These are phyloP conservation scores for Falco biarmicus DNA, from an alignment of 2,797 vertebrate species.

Conservation along the genomic window DNA sequence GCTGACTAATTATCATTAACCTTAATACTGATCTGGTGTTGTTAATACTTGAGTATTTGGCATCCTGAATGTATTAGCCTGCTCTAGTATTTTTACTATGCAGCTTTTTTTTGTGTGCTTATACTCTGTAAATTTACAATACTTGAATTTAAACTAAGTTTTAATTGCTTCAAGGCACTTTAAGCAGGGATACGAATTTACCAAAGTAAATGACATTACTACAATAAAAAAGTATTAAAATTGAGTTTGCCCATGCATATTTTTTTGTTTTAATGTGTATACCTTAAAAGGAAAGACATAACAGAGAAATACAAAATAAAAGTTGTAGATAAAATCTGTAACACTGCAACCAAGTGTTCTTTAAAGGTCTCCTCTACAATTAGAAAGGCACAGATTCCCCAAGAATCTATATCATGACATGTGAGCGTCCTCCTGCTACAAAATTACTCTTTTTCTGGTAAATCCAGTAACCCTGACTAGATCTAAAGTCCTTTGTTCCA, in stretches of 20 bases:
- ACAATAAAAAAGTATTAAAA: constrained; percentile 64
- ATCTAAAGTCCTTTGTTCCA: not conserved
- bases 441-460: not conserved
- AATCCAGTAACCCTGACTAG: not conserved
- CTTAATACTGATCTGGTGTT: constrained; percentile 24
- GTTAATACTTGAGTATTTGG: constrained; percentile 54
- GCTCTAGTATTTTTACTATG: constrained; percentile 59
- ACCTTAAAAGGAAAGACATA: not conserved
- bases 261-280: constrained; percentile 2
- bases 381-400: not conserved
- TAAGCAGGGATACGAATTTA: constrained; percentile 72
- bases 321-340: not conserved
- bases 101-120: constrained; percentile 63
- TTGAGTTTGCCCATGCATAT: not conserved
- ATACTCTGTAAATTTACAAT: constrained; percentile 67
- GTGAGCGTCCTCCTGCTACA: not conserved
- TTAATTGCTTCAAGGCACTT: constrained; percentile 71
- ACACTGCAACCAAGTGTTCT: not conserved
- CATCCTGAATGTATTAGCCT: constrained; percentile 72
- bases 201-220: constrained; percentile 72
- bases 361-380: not conserved
- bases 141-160: constrained; percentile 74
- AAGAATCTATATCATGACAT: not conserved
- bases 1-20: constrained; percentile 39
- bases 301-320: not conserved